These are phyloP conservation scores for Antrozous pallidus DNA, from an alignment of 2,797 vertebrate genomes.

Conservation along the genomic window DNA sequence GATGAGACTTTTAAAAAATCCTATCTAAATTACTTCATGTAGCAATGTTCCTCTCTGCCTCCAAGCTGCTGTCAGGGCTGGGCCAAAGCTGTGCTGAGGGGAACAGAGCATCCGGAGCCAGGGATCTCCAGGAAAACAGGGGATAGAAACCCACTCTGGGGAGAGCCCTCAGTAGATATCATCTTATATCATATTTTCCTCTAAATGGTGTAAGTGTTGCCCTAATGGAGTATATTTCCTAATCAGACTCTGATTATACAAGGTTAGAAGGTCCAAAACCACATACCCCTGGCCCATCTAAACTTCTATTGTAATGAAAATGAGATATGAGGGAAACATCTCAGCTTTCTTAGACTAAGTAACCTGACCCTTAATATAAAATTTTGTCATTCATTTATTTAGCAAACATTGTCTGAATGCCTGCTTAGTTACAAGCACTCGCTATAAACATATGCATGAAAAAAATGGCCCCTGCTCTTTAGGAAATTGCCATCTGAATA, in stretches of 20 bases:
- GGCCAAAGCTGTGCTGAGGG: constrained; percentile 45
- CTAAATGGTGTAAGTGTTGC: background rate
- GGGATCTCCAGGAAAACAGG: constrained; percentile 20
- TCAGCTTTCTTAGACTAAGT: constrained; percentile 14
- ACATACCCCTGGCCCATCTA: background rate
- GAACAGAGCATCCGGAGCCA: constrained; percentile 41
- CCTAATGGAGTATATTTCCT: background rate
- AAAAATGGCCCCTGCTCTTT: background rate
- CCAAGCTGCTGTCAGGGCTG: constrained; percentile 54
- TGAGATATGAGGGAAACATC: constrained; percentile 13
- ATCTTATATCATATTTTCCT: constrained; percentile 11
- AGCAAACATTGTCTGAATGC: constrained; percentile 28
- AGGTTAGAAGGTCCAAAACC: background rate
- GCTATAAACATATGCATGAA: background rate
- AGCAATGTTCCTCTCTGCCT: constrained; percentile 60
- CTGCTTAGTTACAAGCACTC: background rate
- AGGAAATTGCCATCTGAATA: background rate
- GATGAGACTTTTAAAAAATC: constrained; percentile 40
- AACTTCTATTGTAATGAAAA: constrained; percentile 7
- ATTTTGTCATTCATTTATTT: constrained; percentile 40
- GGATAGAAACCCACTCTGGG: constrained; percentile 41
- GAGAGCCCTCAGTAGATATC: background rate
- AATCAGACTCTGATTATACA: background rate
- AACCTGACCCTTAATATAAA: constrained; percentile 42
- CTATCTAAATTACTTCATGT: constrained; percentile 71